These are phyloP conservation scores for Taphrorychus bicolor DNA, from an alignment of 2,888 invertebrate genomes.

Conservation along the genomic window DNA sequence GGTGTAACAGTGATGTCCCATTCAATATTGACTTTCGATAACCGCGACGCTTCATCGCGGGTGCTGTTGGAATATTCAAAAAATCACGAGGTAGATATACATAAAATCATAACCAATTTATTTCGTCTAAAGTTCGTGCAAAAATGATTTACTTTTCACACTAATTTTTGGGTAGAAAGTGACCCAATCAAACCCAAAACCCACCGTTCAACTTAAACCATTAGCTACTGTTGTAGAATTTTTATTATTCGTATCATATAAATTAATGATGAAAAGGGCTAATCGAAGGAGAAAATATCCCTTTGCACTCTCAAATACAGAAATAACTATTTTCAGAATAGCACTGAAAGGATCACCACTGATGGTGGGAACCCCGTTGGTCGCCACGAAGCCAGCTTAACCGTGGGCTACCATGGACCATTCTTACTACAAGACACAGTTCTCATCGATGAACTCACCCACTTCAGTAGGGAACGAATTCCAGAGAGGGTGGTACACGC, in stretches of 20 bases:
- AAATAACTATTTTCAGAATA: conserved; percentile 59
- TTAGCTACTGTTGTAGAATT: no score
- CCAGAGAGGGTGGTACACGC: conserved; percentile 96
- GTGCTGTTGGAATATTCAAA: conserved; percentile 50
- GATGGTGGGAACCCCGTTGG: conserved; percentile 83
- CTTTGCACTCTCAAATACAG: no score
- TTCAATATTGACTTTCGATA: conserved; percentile 3
- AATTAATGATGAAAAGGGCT: no score
- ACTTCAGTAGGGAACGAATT: conserved; percentile 90
- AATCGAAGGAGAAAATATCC: no score
- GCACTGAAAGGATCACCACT: conserved; percentile 71
- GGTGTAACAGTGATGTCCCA: neutral
- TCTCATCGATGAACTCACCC: conserved; percentile 77
- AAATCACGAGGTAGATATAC: conserved; percentile 43
- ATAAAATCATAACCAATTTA: no score
- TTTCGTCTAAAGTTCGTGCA: no score
- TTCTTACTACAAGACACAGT: conserved; percentile 83
- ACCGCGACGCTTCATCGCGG: conserved; percentile 59
- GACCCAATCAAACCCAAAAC: no score
- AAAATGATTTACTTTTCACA: no score
- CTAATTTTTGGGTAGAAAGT: no score
- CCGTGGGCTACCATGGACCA: conserved; percentile 86
- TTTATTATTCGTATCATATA: no score
- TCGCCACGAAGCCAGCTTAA: conserved; percentile 76
- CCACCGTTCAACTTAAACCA: no score